Percentiles rank a stretch among this genome's conserved stretches.
Evolutionary conservation across 2,797 vertebrate species (phyloP).

Genomic region (Toxotes lorentzi): DNA sequence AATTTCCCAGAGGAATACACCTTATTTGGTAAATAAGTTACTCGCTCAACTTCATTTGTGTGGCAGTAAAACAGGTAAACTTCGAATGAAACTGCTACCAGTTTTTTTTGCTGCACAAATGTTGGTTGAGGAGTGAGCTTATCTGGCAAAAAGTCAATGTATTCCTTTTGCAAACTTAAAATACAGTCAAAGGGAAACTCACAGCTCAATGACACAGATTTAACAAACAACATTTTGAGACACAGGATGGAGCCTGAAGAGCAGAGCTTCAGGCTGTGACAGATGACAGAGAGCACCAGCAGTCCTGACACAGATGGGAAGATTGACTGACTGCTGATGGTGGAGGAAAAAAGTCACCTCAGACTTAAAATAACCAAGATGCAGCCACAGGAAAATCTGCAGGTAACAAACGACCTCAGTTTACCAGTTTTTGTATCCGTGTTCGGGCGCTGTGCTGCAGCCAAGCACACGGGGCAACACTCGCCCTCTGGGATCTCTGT

Average conservation of each 20-base stretch:
- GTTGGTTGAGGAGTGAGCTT: conserved; percentile 48
- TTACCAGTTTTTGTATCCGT: conserved; percentile 54
- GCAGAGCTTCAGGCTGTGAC: conserved; percentile 27
- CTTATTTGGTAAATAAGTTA: conserved; percentile 44
- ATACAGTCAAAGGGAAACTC: conserved; percentile 38
- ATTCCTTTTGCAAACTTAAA: conserved; percentile 45
- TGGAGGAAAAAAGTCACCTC: neutral
- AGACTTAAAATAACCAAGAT: conserved; percentile 12
- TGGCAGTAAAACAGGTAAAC: neutral
- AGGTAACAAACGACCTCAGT: conserved; percentile 3
- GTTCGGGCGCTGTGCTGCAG: conserved; percentile 5
- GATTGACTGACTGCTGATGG: neutral
- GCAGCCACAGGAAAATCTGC: conserved; percentile 5
- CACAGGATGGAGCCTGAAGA: conserved; percentile 38
- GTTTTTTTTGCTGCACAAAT: conserved; percentile 20
- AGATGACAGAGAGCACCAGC: conserved; percentile 29
- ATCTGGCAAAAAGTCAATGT: conserved; percentile 47
- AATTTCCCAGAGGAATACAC: conserved; percentile 63
- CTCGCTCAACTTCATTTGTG: conserved; percentile 44
- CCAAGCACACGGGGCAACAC: conserved; percentile 66
- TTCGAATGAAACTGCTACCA: neutral
- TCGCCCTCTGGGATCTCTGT: conserved; percentile 58
- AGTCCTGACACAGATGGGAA: conserved; percentile 20
- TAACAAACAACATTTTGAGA: neutral
- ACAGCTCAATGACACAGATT: neutral